A percentile compares a stretch with the other conserved stretches of the same genome.
phyloP scores from a whole-genome alignment of 2,113 vertebrate genomes.

The Myrmecobius fasciatus region DNA sequence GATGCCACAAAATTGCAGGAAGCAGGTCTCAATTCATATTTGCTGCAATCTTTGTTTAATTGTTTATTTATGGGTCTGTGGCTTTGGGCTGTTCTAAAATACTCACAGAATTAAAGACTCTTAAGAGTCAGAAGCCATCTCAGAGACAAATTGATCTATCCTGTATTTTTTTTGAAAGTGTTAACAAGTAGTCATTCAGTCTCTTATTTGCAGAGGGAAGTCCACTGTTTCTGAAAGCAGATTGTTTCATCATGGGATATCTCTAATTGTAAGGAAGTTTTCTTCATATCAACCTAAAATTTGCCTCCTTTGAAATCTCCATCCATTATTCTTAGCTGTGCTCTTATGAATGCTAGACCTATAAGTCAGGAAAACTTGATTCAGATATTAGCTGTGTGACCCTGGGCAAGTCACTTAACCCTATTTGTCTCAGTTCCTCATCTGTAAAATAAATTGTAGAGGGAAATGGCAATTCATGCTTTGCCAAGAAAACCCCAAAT shows the following conservation, averaged over 20 bases:
- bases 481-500: not conserved
- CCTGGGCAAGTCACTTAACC: not conserved
- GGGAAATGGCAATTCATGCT: not conserved
- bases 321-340: not conserved
- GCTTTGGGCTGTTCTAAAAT: not conserved
- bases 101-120: not conserved
- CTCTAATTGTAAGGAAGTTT: not conserved
- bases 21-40: not conserved
- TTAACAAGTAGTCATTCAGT: not conserved
- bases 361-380: not conserved
- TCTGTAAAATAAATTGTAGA: not conserved
- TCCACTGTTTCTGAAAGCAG: not conserved
- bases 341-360: not conserved
- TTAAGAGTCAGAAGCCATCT: not conserved
- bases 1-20: constrained; percentile 18
- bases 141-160: not conserved
- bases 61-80: not conserved
- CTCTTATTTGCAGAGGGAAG: not conserved
- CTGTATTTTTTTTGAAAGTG: not conserved
- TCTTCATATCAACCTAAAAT: not conserved
- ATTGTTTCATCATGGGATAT: not conserved
- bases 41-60: not conserved
- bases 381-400: not conserved
- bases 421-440: not conserved
- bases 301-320: not conserved